Conservation (phyloP, 2,888 invertebrate genomes). For the Sminthurides aquaticus region DNA sequence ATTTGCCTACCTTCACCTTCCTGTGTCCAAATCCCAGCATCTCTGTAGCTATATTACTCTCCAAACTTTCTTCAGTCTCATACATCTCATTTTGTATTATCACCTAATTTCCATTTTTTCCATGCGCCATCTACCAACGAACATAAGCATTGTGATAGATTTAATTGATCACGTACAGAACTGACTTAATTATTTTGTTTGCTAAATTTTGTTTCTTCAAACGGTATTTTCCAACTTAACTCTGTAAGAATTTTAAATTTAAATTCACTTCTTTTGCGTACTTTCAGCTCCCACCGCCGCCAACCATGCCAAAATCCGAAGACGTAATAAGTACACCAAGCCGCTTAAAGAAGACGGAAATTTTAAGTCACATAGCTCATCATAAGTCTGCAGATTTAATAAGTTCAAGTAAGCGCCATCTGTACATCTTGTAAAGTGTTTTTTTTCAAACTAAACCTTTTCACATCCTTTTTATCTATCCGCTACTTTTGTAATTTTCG, state of each 20-base stretch:
- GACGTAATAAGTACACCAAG: constrained; percentile 21
- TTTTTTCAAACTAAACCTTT: background rate
- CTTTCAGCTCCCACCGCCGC: constrained; percentile 22
- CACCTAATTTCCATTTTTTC: too few relatives aligned
- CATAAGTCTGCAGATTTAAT: constrained; percentile 22
- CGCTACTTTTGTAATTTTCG: too few relatives aligned
- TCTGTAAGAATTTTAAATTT: background rate
- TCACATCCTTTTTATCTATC: too few relatives aligned
- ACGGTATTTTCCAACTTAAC: background rate
- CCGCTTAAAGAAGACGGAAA: constrained; percentile 22
- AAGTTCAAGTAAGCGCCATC: constrained; percentile 15
- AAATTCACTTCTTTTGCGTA: background rate
- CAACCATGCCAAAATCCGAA: constrained; percentile 23
- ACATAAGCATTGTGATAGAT: too few relatives aligned
- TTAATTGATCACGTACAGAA: too few relatives aligned
- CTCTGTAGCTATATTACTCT: too few relatives aligned
- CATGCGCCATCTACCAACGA: too few relatives aligned
- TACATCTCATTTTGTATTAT: too few relatives aligned
- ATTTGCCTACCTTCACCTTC: too few relatives aligned
- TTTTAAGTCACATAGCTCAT: constrained; percentile 17
- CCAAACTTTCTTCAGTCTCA: too few relatives aligned
- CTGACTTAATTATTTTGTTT: background rate
- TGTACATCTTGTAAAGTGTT: background rate
- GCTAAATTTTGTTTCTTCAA: background rate
- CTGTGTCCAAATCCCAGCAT: too few relatives aligned